Base-by-base conservation (phyloP, 2,888 invertebrate genomes). In the Perizoma flavofasciatum region DNA sequence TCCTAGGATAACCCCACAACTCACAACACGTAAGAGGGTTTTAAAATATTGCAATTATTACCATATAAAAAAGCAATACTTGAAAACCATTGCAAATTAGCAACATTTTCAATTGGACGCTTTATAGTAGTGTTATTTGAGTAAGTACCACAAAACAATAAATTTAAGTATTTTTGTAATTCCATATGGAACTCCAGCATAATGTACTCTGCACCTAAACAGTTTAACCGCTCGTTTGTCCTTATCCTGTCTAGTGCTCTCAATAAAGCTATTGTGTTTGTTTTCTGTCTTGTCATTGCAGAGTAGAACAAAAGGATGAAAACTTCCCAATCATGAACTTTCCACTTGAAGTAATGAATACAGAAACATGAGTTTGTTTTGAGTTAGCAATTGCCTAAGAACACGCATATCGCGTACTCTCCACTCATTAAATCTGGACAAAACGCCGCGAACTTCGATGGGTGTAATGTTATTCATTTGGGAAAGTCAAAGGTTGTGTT, bases 401-500 rank as follows among this genome's bases (percentile, higher is more conserved):
- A 73, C 72, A 70, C 75, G 78, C 77, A 78, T 86, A 86, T 85
- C 85, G 80, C 78, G 74, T 74, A 80, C 75, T 79, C 78, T 83
- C 85, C 82, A 78, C 83, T 87, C 88, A 88, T 89, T 89, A 88
- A 85, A 85, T 83, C 81, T 77, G 83, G 78, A 88, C 88, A 88
- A 89, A 88, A 86, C n/a, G 78, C 84, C 83, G 78, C 77, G 76
- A 83, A 86, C 83, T 86, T 86, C 82, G 86, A 85, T 82, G 86
- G 85, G 86, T 89, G 89, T 90, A 89, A 90, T 89, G 90, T 89
- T 90, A 91, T 91, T 91, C 90, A 89, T 90, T 91, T 85, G 85
- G 81, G 84, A 86, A 86, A 90, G 91, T 90, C 92, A 92, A 91
- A 92, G 92, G 92, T 90, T 90, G 88, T 89, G 85, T 89, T 89